Conservation (phyloP, 2,797 vertebrate genomes). For the Cirrhinus mrigala region DNA sequence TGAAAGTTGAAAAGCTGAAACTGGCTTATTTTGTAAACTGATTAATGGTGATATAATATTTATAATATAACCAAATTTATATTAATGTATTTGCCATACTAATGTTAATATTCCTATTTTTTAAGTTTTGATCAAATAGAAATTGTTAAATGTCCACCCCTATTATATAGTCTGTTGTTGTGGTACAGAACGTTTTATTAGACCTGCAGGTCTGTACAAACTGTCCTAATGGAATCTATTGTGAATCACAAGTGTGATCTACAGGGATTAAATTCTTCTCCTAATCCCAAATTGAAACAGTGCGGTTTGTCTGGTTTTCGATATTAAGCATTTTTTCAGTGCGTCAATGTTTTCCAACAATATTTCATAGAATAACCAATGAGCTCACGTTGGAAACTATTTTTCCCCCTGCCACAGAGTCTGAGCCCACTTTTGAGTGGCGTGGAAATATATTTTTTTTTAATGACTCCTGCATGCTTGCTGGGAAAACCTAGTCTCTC, state of each 20-base stretch:
- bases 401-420: constrained; percentile 76
- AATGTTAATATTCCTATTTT: not conserved
- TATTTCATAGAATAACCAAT: constrained; percentile 82
- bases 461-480: constrained; percentile 75
- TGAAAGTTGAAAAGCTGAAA: not conserved
- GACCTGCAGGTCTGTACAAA: constrained; percentile 23
- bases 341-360: constrained; percentile 76
- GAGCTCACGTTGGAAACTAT: constrained; percentile 87
- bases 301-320: constrained; percentile 64
- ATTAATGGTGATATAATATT: not conserved
- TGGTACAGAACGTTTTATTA: not conserved
- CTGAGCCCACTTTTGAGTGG: constrained; percentile 81
- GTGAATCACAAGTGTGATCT: constrained; percentile 24
- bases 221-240: not conserved
- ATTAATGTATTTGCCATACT: not conserved
- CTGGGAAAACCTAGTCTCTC: constrained; percentile 75
- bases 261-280: constrained; percentile 4
- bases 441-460: constrained; percentile 81
- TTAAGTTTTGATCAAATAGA: not conserved
- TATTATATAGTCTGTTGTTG: not conserved
- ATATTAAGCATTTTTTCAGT: constrained; percentile 55
- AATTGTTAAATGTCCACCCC: not conserved
- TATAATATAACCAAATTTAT: not conserved
- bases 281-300: constrained; percentile 63
- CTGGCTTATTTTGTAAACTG: not conserved